Percentiles rank a stretch among this genome's conserved stretches.
These are phyloP conservation scores for Epizoanthus rinbou DNA, from an alignment of 92 coral and sea anemone genomes.

Conservation along the genomic window DNA sequence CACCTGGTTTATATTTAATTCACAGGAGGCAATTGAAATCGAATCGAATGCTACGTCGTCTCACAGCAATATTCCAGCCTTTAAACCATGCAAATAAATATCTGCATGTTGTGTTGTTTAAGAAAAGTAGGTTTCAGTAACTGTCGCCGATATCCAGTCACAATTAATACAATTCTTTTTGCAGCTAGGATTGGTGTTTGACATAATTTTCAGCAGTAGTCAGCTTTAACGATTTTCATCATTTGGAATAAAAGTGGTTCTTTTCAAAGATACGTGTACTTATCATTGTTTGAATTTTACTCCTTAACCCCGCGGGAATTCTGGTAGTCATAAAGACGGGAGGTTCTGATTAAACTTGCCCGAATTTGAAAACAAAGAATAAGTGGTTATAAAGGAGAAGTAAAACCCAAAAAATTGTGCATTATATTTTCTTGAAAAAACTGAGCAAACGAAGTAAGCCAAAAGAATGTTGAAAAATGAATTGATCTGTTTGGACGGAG, in stretches of 20 bases:
- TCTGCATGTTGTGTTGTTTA: slow-evolving; percentile 1
- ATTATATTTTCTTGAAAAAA: not conserved
- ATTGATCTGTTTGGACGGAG: no score
- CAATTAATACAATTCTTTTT: no score
- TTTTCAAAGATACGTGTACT: not conserved
- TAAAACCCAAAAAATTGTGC: not conserved
- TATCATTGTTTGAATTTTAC: not conserved
- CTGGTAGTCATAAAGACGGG: not conserved
- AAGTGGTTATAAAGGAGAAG: not conserved
- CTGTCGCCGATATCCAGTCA: not conserved
- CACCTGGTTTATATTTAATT: not conserved
- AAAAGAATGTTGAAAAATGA: no score
- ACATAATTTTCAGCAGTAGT: no score
- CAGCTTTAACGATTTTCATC: no score
- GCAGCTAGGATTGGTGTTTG: no score
- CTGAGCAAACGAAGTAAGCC: no score
- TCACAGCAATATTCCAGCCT: slow-evolving; percentile 13
- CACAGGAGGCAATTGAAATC: not conserved
- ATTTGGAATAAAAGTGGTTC: no score
- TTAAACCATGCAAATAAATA: slow-evolving; percentile 22
- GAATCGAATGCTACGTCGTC: slow-evolving; percentile 10
- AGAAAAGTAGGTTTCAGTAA: not conserved
- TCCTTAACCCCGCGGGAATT: slow-evolving; percentile 17
- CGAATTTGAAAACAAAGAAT: not conserved
- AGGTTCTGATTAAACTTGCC: slow-evolving; percentile 19